Evolutionary conservation across 2,797 vertebrate genomes (phyloP).

Genomic region (Lutjanus campechanus): DNA sequence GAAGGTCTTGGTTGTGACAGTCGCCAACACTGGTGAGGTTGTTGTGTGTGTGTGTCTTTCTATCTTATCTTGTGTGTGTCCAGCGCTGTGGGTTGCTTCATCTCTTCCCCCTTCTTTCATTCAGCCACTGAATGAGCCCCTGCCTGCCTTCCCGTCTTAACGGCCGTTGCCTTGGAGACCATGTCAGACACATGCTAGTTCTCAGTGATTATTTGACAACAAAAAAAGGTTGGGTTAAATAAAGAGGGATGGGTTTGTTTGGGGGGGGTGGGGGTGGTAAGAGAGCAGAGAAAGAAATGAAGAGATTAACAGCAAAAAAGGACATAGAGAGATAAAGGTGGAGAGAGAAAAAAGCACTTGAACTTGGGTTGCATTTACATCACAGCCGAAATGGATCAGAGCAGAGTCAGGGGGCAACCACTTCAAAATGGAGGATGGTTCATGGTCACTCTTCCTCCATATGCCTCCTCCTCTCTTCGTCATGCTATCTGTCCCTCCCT

Average conservation of each 20-base stretch:
- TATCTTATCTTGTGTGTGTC: neutral
- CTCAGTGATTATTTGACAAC: slow-evolving; percentile 93
- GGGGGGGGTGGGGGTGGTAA: slow-evolving; percentile 54
- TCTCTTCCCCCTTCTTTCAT: slow-evolving; percentile 83
- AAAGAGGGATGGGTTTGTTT: slow-evolving; percentile 68
- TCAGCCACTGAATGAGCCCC: slow-evolving; percentile 89
- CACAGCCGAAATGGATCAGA: slow-evolving; percentile 43
- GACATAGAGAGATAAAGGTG: slow-evolving; percentile 54
- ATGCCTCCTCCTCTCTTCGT: slow-evolving; percentile 16
- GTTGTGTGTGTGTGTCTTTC: slow-evolving; percentile 40
- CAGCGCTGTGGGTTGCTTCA: slow-evolving; percentile 74
- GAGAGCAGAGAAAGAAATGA: slow-evolving; percentile 60
- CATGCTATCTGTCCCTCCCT: slow-evolving; percentile 1
- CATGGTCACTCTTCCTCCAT: slow-evolving; percentile 46
- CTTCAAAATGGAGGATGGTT: slow-evolving; percentile 73
- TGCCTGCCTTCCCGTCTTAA: slow-evolving; percentile 89
- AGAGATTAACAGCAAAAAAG: slow-evolving; percentile 44
- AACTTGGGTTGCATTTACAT: slow-evolving; percentile 67
- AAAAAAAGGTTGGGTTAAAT: slow-evolving; percentile 83
- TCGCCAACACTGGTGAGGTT: slow-evolving; percentile 62
- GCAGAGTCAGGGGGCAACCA: slow-evolving; percentile 53
- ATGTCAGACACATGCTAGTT: slow-evolving; percentile 95
- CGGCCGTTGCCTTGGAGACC: slow-evolving; percentile 93
- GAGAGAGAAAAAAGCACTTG: slow-evolving; percentile 63
- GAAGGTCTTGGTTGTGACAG: slow-evolving; percentile 64